A percentile compares a stretch with the other conserved stretches of the same genome.
phyloP scores from a whole-genome alignment of 2,888 invertebrate species.

The Epistrophe grossulariae region DNA sequence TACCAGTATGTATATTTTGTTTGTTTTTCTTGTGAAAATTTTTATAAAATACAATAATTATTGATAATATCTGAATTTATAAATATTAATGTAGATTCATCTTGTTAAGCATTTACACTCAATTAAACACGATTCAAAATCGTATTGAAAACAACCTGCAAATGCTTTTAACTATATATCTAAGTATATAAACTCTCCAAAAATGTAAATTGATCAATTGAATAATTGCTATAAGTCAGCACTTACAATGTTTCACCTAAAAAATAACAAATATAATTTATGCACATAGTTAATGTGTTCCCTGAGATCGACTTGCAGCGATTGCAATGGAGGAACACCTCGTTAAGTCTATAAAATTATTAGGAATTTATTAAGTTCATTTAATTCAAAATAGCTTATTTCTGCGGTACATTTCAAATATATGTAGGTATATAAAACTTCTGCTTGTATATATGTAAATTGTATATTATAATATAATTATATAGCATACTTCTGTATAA shows the following conservation, averaged over 20 bases:
- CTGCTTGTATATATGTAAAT: too few species aligned
- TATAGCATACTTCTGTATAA: too few species aligned
- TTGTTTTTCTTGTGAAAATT: background rate
- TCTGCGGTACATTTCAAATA: background rate
- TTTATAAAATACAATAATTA: background rate
- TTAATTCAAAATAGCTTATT: background rate
- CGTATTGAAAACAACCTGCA: background rate
- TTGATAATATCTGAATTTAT: slow-evolving; percentile 6
- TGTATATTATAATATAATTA: too few species aligned
- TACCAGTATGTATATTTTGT: background rate
- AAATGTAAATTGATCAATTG: slow-evolving; percentile 45
- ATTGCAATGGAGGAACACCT: slow-evolving; percentile 31
- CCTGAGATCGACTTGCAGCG: background rate
- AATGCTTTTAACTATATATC: too few species aligned
- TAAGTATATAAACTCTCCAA: background rate
- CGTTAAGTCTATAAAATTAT: slow-evolving; percentile 17
- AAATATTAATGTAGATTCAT: slow-evolving; percentile 37
- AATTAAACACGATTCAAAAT: slow-evolving; percentile 22
- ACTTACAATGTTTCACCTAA: slow-evolving; percentile 25
- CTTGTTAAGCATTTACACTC: slow-evolving; percentile 16
- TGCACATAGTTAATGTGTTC: slow-evolving; percentile 32
- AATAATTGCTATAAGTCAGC: slow-evolving; percentile 21
- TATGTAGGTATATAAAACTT: too few species aligned
- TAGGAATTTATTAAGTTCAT: slow-evolving; percentile 13
- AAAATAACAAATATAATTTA: background rate